phyloP scores from a whole-genome alignment of 2,888 invertebrate species.

The Busseola fusca region DNA sequence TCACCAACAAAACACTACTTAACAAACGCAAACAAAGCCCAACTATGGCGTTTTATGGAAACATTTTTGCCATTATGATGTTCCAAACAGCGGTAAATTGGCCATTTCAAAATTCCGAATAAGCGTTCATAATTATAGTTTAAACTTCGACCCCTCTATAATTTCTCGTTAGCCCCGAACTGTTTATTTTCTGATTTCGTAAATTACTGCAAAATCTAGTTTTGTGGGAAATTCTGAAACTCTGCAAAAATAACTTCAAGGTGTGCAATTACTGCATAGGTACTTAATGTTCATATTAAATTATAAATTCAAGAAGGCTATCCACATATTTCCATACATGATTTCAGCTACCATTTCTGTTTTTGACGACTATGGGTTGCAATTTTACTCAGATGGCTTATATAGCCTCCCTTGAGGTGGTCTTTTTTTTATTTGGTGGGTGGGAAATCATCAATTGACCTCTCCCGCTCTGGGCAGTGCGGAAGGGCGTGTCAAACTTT shows the following conservation, averaged over 20 bases:
- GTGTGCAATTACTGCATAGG: background rate
- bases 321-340: background rate
- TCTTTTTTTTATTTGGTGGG: no score
- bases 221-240: background rate
- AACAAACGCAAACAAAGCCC: constrained; percentile 59
- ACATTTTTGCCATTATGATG: constrained; percentile 69
- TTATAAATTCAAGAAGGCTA: background rate
- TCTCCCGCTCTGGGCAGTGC: no score
- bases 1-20: constrained; percentile 40
- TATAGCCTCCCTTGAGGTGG: background rate
- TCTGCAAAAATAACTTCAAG: background rate
- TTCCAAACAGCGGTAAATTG: constrained; percentile 66
- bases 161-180: constrained; percentile 62
- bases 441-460: no score
- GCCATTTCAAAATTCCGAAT: constrained; percentile 68
- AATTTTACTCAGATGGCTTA: background rate
- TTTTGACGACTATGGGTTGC: background rate
- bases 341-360: background rate
- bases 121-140: constrained; percentile 70
- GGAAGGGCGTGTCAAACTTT: no score
- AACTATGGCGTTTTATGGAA: constrained; percentile 61
- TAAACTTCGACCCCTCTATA: constrained; percentile 64
- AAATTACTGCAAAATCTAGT: constrained; percentile 38
- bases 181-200: constrained; percentile 54
- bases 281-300: background rate